Base-by-base conservation (phyloP, 2,797 vertebrate genomes). In the Tapera naevia region DNA sequence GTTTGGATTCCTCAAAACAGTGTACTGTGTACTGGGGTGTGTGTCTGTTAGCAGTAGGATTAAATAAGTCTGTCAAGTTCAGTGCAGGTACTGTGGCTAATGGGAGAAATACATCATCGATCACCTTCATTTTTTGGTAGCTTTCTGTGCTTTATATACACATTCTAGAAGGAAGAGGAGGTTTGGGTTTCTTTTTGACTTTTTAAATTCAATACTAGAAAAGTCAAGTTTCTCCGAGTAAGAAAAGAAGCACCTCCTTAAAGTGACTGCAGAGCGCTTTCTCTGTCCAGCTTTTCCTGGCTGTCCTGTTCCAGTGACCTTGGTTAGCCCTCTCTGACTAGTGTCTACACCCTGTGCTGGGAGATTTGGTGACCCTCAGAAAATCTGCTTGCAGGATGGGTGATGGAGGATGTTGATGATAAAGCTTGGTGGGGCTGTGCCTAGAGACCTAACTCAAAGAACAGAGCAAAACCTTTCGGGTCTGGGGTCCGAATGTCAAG, bases 301-400 rank as follows among this genome's bases (percentile, higher is more conserved):
- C 43, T 66, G 1, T 46, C 11, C 39, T 56, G 4, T 86, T 90
- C 27, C 30, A 6, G 1, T 32, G 35, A 67, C 48, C 12, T 60
- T 39, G 32, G 30, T 70, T 89, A 91, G 39, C 39, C 10, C 30
- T 61, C 1, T 53, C 54, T 81, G 46, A 87, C n/a, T 27, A 27
- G 5, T 28, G 13, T 28, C 53, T 51, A 5, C 5, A 6, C 37
- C 50, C 23, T 1, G 0, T 30, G 9, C n/a, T 28, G 30, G 46
- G 37, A 70, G 18, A 4, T 24, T 62, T 76, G 30, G 39, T 91
- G 67, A 21, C 51, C 30, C n/a, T 83, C 11, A 3, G 33, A 35
- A 80, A 6, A 30, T 80, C 22, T 45, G 7, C 46, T 46, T 33
- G 17, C 39, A 71, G n/a, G 62, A 70, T 76, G 64, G 13, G 6